These are phyloP conservation scores for Eucera pruinosa DNA, from an alignment of 2,888 invertebrate species.

Conservation along the genomic window DNA sequence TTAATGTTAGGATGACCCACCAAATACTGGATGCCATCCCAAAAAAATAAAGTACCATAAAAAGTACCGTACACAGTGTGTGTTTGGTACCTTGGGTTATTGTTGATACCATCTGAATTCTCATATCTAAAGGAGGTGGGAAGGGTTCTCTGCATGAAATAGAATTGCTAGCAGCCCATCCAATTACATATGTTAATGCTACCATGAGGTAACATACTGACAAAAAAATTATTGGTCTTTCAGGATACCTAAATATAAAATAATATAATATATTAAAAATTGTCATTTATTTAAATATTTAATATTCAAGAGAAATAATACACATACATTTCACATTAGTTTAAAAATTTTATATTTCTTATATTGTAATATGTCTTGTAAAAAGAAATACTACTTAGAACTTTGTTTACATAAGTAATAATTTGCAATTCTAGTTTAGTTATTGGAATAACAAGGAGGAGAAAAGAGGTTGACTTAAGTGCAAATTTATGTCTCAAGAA, in stretches of 20 bases:
- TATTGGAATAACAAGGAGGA: too few relatives aligned
- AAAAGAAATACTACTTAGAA: background rate
- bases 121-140: slow-evolving; percentile 89
- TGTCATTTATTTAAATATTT: background rate
- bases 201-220: slow-evolving; percentile 98
- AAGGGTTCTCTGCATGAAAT: slow-evolving; percentile 94
- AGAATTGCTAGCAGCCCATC: slow-evolving; percentile 92
- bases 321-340: too few relatives aligned
- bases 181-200: slow-evolving; percentile 95
- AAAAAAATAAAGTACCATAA: slow-evolving; percentile 98
- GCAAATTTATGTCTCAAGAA: too few relatives aligned
- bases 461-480: too few relatives aligned
- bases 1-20: slow-evolving; percentile 98
- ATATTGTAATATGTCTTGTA: background rate
- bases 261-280: background rate
- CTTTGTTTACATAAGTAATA: background rate
- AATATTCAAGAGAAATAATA: background rate
- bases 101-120: slow-evolving; percentile 91
- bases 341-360: background rate
- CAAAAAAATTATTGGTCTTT: slow-evolving; percentile 98
- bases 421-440: too few relatives aligned
- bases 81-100: slow-evolving; percentile 95
- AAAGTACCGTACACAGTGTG: slow-evolving; percentile 95
- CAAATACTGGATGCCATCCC: slow-evolving; percentile 98
- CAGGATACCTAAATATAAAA: slow-evolving; percentile 91